Evolutionary conservation across 2,888 invertebrate species (phyloP).

Genomic region (Polylopha cassiicola): DNA sequence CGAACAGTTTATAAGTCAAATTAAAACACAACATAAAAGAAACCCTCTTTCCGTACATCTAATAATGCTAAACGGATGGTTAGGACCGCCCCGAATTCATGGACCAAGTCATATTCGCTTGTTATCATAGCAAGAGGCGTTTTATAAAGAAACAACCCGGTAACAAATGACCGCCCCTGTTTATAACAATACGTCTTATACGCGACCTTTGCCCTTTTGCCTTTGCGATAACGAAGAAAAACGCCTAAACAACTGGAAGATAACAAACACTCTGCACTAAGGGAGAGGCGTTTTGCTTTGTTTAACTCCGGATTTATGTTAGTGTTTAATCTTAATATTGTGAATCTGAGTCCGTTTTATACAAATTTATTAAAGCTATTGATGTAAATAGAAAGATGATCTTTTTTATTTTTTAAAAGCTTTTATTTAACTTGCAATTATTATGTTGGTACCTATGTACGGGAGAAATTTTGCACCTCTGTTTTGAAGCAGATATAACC

Average conservation of each 20-base stretch:
- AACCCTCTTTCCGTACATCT: constrained; percentile 1
- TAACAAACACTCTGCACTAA: constrained; percentile 16
- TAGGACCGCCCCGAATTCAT: constrained; percentile 7
- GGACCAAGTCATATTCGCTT: constrained; percentile 23
- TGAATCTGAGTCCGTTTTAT: too few relatives aligned
- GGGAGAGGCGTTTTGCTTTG: constrained; percentile 4
- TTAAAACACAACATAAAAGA: background rate
- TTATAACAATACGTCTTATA: constrained; percentile 27
- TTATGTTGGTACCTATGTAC: too few relatives aligned
- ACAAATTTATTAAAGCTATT: too few relatives aligned
- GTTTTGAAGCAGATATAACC: too few relatives aligned
- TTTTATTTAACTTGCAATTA: too few relatives aligned
- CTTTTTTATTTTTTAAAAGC: too few relatives aligned
- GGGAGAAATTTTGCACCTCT: too few relatives aligned
- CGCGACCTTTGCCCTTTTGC: constrained; percentile 38
- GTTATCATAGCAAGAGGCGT: constrained; percentile 29
- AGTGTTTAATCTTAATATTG: constrained; percentile 10
- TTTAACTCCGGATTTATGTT: constrained; percentile 3
- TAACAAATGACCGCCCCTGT: constrained; percentile 28
- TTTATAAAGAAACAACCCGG: constrained; percentile 20
- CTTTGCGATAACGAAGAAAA: constrained; percentile 25
- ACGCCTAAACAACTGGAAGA: constrained; percentile 18
- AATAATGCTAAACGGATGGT: constrained; percentile 5
- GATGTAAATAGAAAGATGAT: too few relatives aligned
- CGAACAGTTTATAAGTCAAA: background rate